phyloP scores from a whole-genome alignment of 2,888 invertebrate genomes.

The Eremobia ochroleuca region DNA sequence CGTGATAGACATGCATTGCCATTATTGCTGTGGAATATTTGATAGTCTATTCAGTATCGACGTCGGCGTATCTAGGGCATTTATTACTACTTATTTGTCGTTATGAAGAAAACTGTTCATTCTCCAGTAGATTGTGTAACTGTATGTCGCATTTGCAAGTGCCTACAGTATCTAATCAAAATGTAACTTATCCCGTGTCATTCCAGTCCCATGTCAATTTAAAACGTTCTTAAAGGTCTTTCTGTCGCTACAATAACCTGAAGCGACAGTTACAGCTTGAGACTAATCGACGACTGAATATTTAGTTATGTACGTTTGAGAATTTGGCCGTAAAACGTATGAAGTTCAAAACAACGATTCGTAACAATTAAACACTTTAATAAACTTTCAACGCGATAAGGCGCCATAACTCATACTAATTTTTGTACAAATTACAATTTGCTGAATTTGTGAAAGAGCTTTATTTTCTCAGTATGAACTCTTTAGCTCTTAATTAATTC shows the following conservation, averaged over 20 bases:
- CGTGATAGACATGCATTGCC: constrained; percentile 47
- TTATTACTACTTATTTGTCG: constrained; percentile 41
- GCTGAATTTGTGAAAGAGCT: constrained; percentile 50
- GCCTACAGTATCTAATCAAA: constrained; percentile 7
- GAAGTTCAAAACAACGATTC: constrained; percentile 29
- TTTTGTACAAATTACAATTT: constrained; percentile 43
- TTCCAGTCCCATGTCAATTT: neutral
- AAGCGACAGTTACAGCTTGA: neutral
- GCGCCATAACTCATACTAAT: constrained; percentile 30
- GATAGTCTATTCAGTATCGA: constrained; percentile 45
- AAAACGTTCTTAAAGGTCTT: neutral
- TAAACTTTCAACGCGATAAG: constrained; percentile 39
- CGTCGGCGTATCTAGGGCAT: constrained; percentile 32
- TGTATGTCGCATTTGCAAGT: constrained; percentile 20
- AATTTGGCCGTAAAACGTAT: constrained; percentile 18
- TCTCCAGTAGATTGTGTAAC: constrained; percentile 22
- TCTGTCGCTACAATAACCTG: neutral
- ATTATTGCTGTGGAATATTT: constrained; percentile 48
- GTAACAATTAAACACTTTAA: constrained; percentile 41
- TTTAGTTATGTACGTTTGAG: neutral
- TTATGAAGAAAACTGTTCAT: constrained; percentile 41
- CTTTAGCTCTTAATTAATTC: constrained; percentile 60
- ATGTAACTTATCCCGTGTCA: neutral
- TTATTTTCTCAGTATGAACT: constrained; percentile 46
- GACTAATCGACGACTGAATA: neutral